phyloP scores from a whole-genome alignment of 2,797 vertebrate species.

The Hydrophis major region DNA sequence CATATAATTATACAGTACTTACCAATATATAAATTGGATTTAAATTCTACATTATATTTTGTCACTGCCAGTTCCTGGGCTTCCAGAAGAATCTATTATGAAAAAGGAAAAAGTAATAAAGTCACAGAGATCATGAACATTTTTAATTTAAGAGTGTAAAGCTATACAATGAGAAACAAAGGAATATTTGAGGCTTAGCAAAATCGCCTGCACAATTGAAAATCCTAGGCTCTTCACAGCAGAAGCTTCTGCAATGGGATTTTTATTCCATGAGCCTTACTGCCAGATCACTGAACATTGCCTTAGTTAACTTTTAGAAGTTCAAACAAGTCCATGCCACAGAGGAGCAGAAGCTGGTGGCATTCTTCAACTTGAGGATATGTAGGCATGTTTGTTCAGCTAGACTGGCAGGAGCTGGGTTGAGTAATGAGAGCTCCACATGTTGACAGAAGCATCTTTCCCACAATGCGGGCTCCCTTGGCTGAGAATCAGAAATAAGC shows the following conservation, averaged over 20 bases:
- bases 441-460: background rate
- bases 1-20: slow-evolving; percentile 43
- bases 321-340: background rate
- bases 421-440: background rate
- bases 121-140: slow-evolving; percentile 21
- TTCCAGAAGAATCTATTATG: slow-evolving; percentile 86
- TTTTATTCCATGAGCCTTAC: background rate
- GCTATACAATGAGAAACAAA: background rate
- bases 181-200: background rate
- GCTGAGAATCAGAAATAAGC: background rate
- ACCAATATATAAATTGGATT: slow-evolving; percentile 93
- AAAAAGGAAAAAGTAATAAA: slow-evolving; percentile 29
- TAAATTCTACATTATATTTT: slow-evolving; percentile 92
- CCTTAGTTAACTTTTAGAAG: background rate
- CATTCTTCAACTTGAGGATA: background rate
- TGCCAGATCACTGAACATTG: background rate
- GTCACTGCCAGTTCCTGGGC: slow-evolving; percentile 96
- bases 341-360: background rate
- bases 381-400: background rate
- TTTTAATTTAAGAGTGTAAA: slow-evolving; percentile 40
- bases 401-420: background rate
- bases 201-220: background rate
- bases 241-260: background rate
- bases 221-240: slow-evolving; percentile 22
- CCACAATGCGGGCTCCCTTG: background rate